Evolutionary conservation across 2,797 vertebrate species (phyloP), one percentile per base, ranked within the genome.

Genomic region (Austrolebias charrua): DNA sequence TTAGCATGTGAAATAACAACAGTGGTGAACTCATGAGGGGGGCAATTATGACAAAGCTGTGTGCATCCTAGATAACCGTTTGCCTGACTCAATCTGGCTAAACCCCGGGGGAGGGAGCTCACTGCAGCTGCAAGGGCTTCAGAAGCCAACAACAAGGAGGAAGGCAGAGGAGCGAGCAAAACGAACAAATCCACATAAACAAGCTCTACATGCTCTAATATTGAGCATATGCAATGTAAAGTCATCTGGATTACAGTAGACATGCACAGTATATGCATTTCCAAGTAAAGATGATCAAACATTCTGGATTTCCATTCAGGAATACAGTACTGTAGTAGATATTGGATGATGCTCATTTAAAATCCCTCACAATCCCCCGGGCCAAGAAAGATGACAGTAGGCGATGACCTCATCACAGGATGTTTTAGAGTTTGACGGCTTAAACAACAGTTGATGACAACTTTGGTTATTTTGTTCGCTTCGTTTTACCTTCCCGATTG

Each of bases 1-100:
- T 89, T 85, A 83, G 85, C 73, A 64, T 76, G 76, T 68, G 79
- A 80, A 87, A 86, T 85, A 89, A 84, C 73, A 43, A 73, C 75
- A 63, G 72, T 47, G 79, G 84, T 77, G 85, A 80, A 86, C 88
- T 90, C 90, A 86, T 83, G 86, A 85, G 83, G 83, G 78, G 85
- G 84, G 86, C 86, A 87, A 90, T 91, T 88, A 88, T 81, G 86
- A 89, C 85, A 88, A 88, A 87, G 88, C 84, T 81, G 74, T 83
- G 76, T 86, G 83, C 83, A 82, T 87, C 83, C 85, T 53, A 75
- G 83, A 90, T 87, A 89, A 90, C 86, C 83, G 81, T 71, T 76
- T 71, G 75, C 86, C 79, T 59, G 73, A 86, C 84, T 88, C 87
- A 88, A 81, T 89, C 79, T 86, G 89, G 83, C 81, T 75, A 60